Percentiles rank a stretch among this genome's conserved stretches.
Conservation (phyloP, 2,888 invertebrate species). For the Rhingia rostrata region DNA sequence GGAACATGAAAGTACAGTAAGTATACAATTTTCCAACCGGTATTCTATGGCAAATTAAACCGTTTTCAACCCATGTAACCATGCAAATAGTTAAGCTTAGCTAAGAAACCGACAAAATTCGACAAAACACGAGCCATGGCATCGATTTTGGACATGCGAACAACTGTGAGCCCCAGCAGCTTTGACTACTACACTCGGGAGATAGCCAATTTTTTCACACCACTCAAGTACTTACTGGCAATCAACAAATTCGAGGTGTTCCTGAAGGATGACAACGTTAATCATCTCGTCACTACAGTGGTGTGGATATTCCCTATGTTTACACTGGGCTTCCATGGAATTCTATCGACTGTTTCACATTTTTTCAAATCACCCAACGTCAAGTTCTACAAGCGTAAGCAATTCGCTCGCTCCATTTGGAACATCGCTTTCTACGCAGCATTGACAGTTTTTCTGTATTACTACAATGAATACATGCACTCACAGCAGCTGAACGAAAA, state of each 20-base stretch:
- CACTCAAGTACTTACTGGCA: slow-evolving; percentile 81
- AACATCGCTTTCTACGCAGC: slow-evolving; percentile 82
- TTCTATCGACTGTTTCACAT: slow-evolving; percentile 81
- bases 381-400: slow-evolving; percentile 81
- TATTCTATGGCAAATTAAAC: slow-evolving; percentile 11
- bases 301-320: slow-evolving; percentile 82
- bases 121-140: slow-evolving; percentile 76
- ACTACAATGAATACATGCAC: slow-evolving; percentile 82
- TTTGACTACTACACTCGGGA: slow-evolving; percentile 80
- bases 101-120: slow-evolving; percentile 18
- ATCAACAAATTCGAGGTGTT: slow-evolving; percentile 80
- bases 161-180: slow-evolving; percentile 77
- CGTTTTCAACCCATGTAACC: slow-evolving; percentile 49
- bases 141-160: slow-evolving; percentile 82
- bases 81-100: slow-evolving; percentile 3
- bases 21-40: slow-evolving; percentile 22
- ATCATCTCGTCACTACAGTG: slow-evolving; percentile 81
- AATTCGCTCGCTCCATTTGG: slow-evolving; percentile 81
- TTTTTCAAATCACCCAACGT: slow-evolving; percentile 81
- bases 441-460: slow-evolving; percentile 80
- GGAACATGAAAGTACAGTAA: too few species aligned
- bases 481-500: slow-evolving; percentile 81
- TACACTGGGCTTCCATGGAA: slow-evolving; percentile 79
- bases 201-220: slow-evolving; percentile 81
- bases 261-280: slow-evolving; percentile 80